These are phyloP conservation scores for Leptosomus discolor DNA, from an alignment of 2,113 vertebrate genomes.

Conservation along the genomic window DNA sequence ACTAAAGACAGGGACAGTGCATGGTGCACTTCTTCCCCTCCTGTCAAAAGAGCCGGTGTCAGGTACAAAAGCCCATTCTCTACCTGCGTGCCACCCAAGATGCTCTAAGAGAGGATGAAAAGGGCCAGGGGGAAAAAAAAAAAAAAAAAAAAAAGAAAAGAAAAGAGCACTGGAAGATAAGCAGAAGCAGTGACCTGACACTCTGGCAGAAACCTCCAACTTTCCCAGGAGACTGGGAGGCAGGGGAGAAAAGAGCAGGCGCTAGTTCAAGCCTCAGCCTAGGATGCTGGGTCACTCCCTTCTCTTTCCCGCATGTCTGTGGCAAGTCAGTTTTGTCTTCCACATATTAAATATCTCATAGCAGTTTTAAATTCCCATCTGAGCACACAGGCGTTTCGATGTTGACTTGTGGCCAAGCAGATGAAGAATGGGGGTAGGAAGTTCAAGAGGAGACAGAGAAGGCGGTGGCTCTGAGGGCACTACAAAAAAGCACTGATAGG, in stretches of 20 bases:
- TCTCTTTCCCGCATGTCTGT: neutral
- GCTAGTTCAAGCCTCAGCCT: neutral
- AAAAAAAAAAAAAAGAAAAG: no score
- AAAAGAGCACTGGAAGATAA: neutral
- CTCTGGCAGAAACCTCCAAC: neutral
- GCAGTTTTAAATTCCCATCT: neutral
- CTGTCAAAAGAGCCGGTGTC: neutral
- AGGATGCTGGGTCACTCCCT: neutral
- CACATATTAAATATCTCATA: neutral
- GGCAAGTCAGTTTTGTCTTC: neutral
- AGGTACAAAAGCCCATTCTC: neutral
- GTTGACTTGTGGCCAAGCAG: neutral
- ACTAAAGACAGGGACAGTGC: neutral
- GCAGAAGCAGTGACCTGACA: neutral
- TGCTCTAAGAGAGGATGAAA: neutral
- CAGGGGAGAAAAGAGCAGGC: neutral
- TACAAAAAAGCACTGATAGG: neutral
- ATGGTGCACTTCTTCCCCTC: neutral
- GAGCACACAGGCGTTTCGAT: neutral
- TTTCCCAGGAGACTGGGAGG: neutral
- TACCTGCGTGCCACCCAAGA: neutral
- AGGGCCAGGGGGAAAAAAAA: neutral
- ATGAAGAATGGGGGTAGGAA: neutral
- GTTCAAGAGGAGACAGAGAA: slow-evolving; percentile 33
- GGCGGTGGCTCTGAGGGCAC: neutral